These are phyloP conservation scores for Pristionchus fissidentatus DNA, from an alignment of 2,888 invertebrate species.

Conservation along the genomic window DNA sequence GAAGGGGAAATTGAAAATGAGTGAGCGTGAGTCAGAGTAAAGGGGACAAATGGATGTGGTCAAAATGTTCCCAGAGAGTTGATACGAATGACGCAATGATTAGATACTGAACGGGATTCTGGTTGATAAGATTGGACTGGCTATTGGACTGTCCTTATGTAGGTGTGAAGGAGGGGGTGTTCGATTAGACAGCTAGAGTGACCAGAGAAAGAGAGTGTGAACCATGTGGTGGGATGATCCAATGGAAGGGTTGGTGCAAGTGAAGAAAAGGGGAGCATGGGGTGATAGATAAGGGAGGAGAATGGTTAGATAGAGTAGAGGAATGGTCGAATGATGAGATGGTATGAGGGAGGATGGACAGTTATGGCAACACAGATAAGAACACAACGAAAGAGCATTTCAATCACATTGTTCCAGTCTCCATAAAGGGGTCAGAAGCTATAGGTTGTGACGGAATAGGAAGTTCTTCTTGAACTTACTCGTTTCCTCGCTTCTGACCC, in stretches of 20 bases:
- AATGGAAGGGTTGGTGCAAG: constrained; percentile 3
- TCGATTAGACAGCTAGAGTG: background rate
- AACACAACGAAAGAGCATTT: too few relatives aligned
- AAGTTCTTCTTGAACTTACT: too few relatives aligned
- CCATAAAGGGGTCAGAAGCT: too few relatives aligned
- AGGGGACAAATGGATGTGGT: background rate
- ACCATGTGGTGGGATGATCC: constrained; percentile 43
- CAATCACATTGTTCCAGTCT: too few relatives aligned
- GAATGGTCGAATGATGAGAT: constrained; percentile 36
- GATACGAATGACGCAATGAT: background rate
- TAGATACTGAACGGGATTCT: background rate
- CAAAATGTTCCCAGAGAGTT: background rate
- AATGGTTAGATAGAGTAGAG: background rate
- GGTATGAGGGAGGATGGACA: constrained; percentile 20
- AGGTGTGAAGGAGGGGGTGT: background rate
- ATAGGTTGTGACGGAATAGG: too few relatives aligned
- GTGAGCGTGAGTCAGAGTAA: too few relatives aligned
- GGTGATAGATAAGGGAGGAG: constrained; percentile 10
- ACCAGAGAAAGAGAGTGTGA: constrained; percentile 19
- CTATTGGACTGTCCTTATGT: background rate
- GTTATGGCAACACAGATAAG: too few relatives aligned
- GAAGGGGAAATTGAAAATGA: too few relatives aligned
- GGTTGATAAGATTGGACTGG: constrained; percentile 9
- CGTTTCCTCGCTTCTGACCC: too few relatives aligned
- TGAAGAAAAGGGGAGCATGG: constrained; percentile 23